phyloP scores from a whole-genome alignment of 2,888 invertebrate genomes.

The Flexamia atlantica region DNA sequence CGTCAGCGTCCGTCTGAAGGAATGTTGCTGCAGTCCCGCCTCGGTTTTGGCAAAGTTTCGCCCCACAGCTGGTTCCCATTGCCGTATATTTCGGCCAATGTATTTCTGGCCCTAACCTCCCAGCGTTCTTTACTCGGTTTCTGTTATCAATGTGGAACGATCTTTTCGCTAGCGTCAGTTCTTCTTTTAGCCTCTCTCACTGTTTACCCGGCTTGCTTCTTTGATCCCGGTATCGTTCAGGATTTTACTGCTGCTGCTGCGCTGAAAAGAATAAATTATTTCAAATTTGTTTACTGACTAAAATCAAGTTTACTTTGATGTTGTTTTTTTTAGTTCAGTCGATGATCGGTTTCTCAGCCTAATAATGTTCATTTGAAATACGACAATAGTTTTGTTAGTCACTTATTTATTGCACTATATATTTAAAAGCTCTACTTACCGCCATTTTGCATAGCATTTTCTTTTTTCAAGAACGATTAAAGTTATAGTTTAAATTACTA shows the following conservation, averaged over 20 bases:
- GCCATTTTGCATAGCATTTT: no score
- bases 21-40: conserved; percentile 19
- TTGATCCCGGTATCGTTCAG: conserved; percentile 37
- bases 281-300: no score
- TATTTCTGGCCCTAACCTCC: conserved; percentile 51
- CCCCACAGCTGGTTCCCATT: conserved; percentile 49
- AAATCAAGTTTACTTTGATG: no score
- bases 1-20: conserved; percentile 1
- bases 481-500: no score
- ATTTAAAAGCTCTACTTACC: no score
- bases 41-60: conserved; percentile 43
- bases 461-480: no score
- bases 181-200: conserved; percentile 43
- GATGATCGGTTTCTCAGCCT: no score
- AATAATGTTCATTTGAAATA: no score
- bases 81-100: conserved; percentile 55
- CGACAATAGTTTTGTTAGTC: no score
- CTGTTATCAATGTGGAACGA: conserved; percentile 54
- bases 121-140: conserved; percentile 43
- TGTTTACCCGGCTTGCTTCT: conserved; percentile 31
- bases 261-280: no score
- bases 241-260: conserved; percentile 35
- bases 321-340: no score
- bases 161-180: conserved; percentile 44
- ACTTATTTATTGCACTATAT: no score